phyloP scores from a whole-genome alignment of 2,113 vertebrate species.

The Nyctereutes procyonoides region DNA sequence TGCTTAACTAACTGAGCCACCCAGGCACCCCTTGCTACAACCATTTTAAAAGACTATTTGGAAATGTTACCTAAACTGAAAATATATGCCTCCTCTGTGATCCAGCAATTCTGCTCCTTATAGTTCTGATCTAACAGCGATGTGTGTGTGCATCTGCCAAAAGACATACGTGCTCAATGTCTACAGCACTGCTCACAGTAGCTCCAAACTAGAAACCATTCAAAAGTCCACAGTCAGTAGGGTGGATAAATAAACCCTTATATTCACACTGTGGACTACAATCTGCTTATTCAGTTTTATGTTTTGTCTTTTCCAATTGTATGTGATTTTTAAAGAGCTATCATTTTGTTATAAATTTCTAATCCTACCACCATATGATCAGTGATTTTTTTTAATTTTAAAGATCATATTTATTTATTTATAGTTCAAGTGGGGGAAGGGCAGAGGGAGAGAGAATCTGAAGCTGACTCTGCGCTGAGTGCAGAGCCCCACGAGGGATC shows the following conservation, averaged over 20 bases:
- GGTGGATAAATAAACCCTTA: neutral
- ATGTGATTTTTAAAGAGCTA: neutral
- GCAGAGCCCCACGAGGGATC: too few relatives aligned
- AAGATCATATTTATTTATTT: neutral
- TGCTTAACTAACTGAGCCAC: too few relatives aligned
- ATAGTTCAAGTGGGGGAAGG: neutral
- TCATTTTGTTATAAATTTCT: neutral
- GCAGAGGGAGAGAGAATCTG: neutral
- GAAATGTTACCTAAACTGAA: neutral
- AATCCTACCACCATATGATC: neutral
- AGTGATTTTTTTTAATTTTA: too few relatives aligned
- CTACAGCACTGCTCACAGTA: neutral
- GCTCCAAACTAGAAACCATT: neutral
- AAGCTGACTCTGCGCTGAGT: neutral
- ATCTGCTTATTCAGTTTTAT: neutral
- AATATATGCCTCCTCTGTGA: rapidly evolving
- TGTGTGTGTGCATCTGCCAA: neutral
- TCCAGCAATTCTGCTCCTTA: neutral
- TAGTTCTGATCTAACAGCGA: rapidly evolving
- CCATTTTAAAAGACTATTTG: neutral
- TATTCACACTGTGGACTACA: neutral
- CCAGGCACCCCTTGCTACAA: too few relatives aligned
- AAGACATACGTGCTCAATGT: neutral
- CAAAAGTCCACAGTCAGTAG: neutral
- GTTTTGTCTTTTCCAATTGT: neutral